phyloP scores from a whole-genome alignment of 2,888 invertebrate genomes.

The Hypselothyrea guttata region DNA sequence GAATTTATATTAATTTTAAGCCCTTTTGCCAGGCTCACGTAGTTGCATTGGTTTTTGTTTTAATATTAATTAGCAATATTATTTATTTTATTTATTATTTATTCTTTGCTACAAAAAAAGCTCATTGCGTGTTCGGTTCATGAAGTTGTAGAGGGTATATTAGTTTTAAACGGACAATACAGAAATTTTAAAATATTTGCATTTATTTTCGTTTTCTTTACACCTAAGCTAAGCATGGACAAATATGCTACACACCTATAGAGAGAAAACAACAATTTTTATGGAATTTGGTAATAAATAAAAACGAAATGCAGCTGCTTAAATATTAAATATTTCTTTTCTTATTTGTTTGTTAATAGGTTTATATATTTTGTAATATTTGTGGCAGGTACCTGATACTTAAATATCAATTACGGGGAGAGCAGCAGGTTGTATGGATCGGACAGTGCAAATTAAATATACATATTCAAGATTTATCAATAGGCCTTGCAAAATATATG shows the following conservation, averaged over 20 bases:
- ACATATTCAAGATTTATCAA: conserved; percentile 1
- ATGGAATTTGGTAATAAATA: no score
- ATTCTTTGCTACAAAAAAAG: conserved; percentile 56
- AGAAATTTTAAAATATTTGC: no score
- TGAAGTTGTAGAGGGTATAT: conserved; percentile 15
- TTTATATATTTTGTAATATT: conserved; percentile 14
- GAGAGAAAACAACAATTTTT: conserved; percentile 43
- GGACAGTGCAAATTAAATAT: conserved; percentile 48
- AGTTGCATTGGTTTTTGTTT: conserved; percentile 15
- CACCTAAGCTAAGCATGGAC: conserved; percentile 49
- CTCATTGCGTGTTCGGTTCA: conserved; percentile 58
- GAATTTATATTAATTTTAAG: conserved; percentile 44
- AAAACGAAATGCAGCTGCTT: conserved; percentile 4
- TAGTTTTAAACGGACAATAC: background rate
- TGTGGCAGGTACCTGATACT: conserved; percentile 77
- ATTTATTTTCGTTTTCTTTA: conserved; percentile 16
- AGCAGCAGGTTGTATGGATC: conserved; percentile 20
- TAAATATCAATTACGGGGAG: conserved; percentile 59
- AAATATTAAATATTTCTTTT: conserved; percentile 4
- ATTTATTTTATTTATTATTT: conserved; percentile 37
- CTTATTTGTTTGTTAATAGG: background rate
- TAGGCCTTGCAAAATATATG: conserved; percentile 27
- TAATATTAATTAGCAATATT: conserved; percentile 35
- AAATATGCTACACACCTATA: conserved; percentile 53
- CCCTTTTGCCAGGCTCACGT: conserved; percentile 33